Evolutionary conservation across 2,113 vertebrate species (phyloP).

Genomic region (Ramphastos sulfuratus): DNA sequence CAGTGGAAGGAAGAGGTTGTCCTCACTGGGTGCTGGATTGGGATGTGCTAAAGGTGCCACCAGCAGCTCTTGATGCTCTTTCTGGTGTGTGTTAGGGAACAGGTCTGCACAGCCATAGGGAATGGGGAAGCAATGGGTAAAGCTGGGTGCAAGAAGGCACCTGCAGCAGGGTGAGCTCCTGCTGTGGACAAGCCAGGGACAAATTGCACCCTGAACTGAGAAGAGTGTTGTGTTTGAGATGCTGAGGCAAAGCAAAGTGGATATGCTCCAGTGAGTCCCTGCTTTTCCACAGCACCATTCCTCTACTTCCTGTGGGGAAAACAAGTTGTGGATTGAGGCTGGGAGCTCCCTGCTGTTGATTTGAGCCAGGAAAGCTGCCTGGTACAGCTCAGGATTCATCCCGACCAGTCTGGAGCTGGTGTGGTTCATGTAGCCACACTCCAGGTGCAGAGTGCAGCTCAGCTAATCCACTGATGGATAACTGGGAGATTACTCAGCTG

Average conservation of each 20-base stretch:
- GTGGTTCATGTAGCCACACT: not conserved
- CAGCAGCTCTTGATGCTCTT: not conserved
- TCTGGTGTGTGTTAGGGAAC: not conserved
- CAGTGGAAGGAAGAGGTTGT: not conserved
- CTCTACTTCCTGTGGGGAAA: rapidly evolving
- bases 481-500: conserved; percentile 1
- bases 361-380: not conserved
- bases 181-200: not conserved
- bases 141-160: not conserved
- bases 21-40: not conserved
- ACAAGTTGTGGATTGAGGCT: not conserved
- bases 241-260: not conserved
- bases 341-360: not conserved
- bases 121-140: not conserved
- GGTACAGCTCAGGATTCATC: not conserved
- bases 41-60: not conserved
- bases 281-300: not conserved
- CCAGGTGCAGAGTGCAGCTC: not conserved
- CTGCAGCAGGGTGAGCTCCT: not conserved
- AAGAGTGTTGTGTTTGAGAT: not conserved
- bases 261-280: rapidly evolving
- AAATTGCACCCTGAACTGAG: not conserved
- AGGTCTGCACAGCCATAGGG: not conserved
- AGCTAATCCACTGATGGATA: conserved; percentile 11
- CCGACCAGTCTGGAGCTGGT: not conserved